Conservation (phyloP, 2,797 vertebrate genomes). For the Bufotes viridis region DNA sequence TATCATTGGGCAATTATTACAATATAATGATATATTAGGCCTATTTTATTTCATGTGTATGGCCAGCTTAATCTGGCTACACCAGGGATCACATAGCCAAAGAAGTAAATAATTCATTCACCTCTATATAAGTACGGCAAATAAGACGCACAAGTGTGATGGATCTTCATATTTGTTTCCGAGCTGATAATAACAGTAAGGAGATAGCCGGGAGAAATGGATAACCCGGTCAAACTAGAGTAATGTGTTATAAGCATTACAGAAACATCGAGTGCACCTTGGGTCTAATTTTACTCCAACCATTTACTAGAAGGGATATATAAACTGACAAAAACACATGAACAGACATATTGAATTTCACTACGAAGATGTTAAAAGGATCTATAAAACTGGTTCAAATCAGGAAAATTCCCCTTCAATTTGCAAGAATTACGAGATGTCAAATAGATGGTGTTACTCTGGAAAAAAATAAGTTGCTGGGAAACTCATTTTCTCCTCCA, state of each 20-base stretch:
- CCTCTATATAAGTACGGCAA: background rate
- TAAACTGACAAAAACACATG: constrained; percentile 43
- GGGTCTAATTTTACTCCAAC: constrained; percentile 7
- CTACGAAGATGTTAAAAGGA: constrained; percentile 24
- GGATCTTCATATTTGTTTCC: background rate
- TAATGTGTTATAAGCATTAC: constrained; percentile 15
- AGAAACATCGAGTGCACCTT: constrained; percentile 3
- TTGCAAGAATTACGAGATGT: constrained; percentile 47
- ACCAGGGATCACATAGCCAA: background rate
- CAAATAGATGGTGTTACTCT: constrained; percentile 24
- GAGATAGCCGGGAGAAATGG: background rate
- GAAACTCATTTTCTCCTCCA: constrained; percentile 40
- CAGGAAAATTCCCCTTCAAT: constrained; percentile 44
- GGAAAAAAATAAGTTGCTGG: constrained; percentile 39
- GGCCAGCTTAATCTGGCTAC: background rate
- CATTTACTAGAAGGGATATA: constrained; percentile 31
- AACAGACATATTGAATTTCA: constrained; percentile 31
- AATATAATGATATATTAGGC: too few relatives aligned
- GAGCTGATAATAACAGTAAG: background rate
- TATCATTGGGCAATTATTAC: too few relatives aligned
- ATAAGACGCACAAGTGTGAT: background rate
- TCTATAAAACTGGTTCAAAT: constrained; percentile 29
- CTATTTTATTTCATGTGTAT: too few relatives aligned
- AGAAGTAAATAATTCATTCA: background rate
- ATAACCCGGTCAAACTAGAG: background rate